phyloP scores from a whole-genome alignment of 2,888 invertebrate species.

The Oscheius sp. region DNA sequence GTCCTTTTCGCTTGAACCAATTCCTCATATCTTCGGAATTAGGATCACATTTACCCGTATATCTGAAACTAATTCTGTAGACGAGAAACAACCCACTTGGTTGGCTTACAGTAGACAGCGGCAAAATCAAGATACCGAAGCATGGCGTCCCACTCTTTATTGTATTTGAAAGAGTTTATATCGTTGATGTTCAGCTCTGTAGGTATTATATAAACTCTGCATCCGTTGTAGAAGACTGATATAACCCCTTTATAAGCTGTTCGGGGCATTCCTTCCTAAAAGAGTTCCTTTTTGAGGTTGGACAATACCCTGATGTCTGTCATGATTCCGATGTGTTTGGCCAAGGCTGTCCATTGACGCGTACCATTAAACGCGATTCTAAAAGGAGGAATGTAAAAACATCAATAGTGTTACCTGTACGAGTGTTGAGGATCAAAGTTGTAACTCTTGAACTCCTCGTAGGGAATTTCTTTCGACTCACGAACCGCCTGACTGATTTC shows the following conservation, averaged over 20 bases:
- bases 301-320: constrained; percentile 58
- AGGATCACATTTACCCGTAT: constrained; percentile 65
- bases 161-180: constrained; percentile 42
- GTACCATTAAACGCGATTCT: constrained; percentile 52
- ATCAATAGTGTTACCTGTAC: constrained; percentile 36
- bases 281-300: neutral
- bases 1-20: constrained; percentile 59
- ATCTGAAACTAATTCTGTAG: constrained; percentile 57
- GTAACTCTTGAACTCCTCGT: neutral
- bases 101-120: constrained; percentile 58
- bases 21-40: constrained; percentile 58
- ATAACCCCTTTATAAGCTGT: constrained; percentile 95
- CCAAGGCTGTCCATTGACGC: constrained; percentile 61
- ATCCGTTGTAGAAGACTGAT: constrained; percentile 83
- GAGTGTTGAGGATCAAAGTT: constrained; percentile 21
- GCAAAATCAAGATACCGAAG: constrained; percentile 64
- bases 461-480: constrained; percentile 16
- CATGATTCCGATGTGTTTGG: constrained; percentile 64
- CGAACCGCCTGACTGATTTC: neutral
- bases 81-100: constrained; percentile 46
- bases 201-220: constrained; percentile 78
- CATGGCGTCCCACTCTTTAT: constrained; percentile 62
- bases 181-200: constrained; percentile 31
- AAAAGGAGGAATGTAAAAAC: constrained; percentile 5
- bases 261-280: constrained; percentile 92